Conservation (phyloP, 2,888 invertebrate species). For the Epistrophella euchroma region DNA sequence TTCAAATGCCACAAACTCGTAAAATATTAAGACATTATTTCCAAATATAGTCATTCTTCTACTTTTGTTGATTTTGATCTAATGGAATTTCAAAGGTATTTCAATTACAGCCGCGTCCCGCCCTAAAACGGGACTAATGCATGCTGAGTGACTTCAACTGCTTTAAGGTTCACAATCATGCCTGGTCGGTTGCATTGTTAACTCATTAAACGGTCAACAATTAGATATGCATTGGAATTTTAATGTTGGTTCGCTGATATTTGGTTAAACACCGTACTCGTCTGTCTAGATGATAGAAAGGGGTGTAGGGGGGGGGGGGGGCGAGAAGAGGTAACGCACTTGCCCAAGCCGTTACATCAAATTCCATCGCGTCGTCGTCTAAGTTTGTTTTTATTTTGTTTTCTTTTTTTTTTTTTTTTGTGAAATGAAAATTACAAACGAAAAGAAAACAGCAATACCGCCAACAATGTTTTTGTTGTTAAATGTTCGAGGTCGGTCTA, state of each 20-base stretch:
- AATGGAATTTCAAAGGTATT: conserved; percentile 67
- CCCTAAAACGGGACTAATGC: conserved; percentile 56
- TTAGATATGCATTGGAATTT: conserved; percentile 74
- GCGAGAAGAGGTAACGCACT: conserved; percentile 9
- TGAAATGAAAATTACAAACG: conserved; percentile 59
- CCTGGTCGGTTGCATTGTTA: conserved; percentile 58
- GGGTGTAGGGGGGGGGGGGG: not conserved
- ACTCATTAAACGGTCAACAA: conserved; percentile 74
- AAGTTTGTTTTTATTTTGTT: conserved; percentile 48
- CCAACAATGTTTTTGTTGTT: conserved; percentile 53
- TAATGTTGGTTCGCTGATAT: conserved; percentile 74
- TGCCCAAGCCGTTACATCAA: conserved; percentile 62
- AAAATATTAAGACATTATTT: not conserved
- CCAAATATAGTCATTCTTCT: not conserved
- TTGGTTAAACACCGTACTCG: conserved; percentile 65
- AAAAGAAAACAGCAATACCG: conserved; percentile 63
- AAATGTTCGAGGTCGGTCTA: conserved; percentile 38
- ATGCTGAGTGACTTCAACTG: conserved; percentile 20
- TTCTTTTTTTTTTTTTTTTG: conserved; percentile 28
- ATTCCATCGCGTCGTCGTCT: conserved; percentile 61
- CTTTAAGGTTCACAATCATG: conserved; percentile 39
- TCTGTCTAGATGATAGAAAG: conserved; percentile 37
- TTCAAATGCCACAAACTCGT: not conserved
- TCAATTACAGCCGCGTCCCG: conserved; percentile 52
- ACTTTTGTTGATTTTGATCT: conserved; percentile 44